Conservation (phyloP, 1,140 invertebrate genomes). For the Drosophila tani region DNA sequence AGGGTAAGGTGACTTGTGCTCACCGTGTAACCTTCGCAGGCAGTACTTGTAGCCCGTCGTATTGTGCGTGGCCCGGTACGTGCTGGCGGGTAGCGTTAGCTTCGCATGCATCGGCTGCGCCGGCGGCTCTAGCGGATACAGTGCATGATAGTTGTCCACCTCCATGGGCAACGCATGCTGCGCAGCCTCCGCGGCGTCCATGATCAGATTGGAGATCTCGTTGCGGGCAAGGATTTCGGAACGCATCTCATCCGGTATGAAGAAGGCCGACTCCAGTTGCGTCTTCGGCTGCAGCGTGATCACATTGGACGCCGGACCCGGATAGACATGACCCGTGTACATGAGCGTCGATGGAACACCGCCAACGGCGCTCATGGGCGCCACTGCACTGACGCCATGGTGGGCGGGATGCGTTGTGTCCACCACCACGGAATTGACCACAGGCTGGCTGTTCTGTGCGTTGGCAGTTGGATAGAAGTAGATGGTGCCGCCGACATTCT, state of each 20-base stretch:
- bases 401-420: conserved; percentile 70
- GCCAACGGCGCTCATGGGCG: conserved; percentile 56
- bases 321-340: conserved; percentile 83
- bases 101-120: conserved; percentile 89
- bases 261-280: conserved; percentile 88
- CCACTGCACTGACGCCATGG: conserved; percentile 64
- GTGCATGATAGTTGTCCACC: conserved; percentile 95
- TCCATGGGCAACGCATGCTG: conserved; percentile 91
- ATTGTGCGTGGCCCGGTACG: conserved; percentile 95
- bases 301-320: conserved; percentile 85
- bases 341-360: conserved; percentile 61
- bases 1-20: too few species aligned
- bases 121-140: conserved; percentile 93
- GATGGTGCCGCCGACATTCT: conserved; percentile 97
- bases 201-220: conserved; percentile 87
- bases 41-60: conserved; percentile 95
- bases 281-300: conserved; percentile 85
- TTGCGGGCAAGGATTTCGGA: conserved; percentile 92
- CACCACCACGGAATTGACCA: conserved; percentile 75
- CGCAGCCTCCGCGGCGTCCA: conserved; percentile 87
- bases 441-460: conserved; percentile 76
- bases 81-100: conserved; percentile 91
- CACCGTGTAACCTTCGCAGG: conserved; percentile 93
- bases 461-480: conserved; percentile 93
- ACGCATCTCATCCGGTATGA: conserved; percentile 91